A percentile compares a stretch with the other conserved stretches of the same genome.
Conservation (phyloP, 2,888 invertebrate genomes). For the Acleris literana region DNA sequence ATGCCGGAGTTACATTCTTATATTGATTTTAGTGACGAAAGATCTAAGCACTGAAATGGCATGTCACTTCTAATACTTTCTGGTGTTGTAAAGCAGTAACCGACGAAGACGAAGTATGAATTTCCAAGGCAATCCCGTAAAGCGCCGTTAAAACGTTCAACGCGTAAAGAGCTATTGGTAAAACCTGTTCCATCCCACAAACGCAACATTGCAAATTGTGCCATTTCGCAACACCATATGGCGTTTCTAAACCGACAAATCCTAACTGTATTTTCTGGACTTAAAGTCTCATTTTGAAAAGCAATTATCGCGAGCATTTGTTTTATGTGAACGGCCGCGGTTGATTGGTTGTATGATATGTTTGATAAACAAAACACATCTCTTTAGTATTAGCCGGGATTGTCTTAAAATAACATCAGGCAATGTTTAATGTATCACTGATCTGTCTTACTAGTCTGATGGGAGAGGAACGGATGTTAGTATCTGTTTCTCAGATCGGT, state of each 20-base stretch:
- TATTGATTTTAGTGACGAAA: too few relatives aligned
- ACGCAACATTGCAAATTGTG: constrained; percentile 7
- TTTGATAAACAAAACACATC: background rate
- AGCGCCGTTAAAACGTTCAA: background rate
- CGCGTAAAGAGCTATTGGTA: background rate
- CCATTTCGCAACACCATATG: constrained; percentile 11
- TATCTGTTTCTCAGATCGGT: too few relatives aligned
- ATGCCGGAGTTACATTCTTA: too few relatives aligned
- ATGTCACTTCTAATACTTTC: too few relatives aligned
- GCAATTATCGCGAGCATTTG: background rate
- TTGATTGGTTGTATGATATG: background rate
- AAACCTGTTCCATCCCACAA: constrained; percentile 9
- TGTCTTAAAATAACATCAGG: too few relatives aligned
- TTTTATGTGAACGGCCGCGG: background rate
- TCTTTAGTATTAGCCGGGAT: background rate
- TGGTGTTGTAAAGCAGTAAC: too few relatives aligned
- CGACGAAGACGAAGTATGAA: background rate
- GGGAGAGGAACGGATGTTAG: too few relatives aligned
- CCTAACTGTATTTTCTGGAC: background rate
- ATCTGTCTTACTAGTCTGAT: too few relatives aligned
- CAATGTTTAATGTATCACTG: too few relatives aligned
- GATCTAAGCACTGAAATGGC: too few relatives aligned
- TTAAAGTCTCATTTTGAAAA: background rate
- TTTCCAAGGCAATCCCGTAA: background rate
- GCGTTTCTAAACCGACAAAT: background rate